Conservation (phyloP, 1,140 invertebrate genomes). For the Bombyx mori region ASM3026992v2 NC_085112.1:6885501-6886000, state of each 20-base stretch:
- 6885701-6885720: slow-evolving; percentile 38
- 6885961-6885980: no score
- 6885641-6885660: slow-evolving; percentile 45
- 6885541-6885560: slow-evolving; percentile 39
- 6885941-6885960: no score
- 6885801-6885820: no score
- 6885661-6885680: slow-evolving; percentile 24
- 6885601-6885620: slow-evolving; percentile 38
- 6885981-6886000: no score
- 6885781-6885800: no score
- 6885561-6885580: slow-evolving; percentile 66
- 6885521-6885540: slow-evolving; percentile 35
- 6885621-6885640: slow-evolving; percentile 43
- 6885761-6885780: slow-evolving; percentile 11
- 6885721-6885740: slow-evolving; percentile 42
- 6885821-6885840: no score
- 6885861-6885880: no score
- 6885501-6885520: slow-evolving; percentile 38
- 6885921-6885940: no score
- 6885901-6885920: no score
- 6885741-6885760: slow-evolving; percentile 32
- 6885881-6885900: no score
- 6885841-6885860: no score
- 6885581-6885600: slow-evolving; percentile 61
- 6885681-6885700: slow-evolving; percentile 21